A percentile compares a stretch with the other conserved stretches of the same genome.
Evolutionary conservation across 2,888 invertebrate genomes (phyloP).

Genomic region (Andrena haemorrhoa): DNA sequence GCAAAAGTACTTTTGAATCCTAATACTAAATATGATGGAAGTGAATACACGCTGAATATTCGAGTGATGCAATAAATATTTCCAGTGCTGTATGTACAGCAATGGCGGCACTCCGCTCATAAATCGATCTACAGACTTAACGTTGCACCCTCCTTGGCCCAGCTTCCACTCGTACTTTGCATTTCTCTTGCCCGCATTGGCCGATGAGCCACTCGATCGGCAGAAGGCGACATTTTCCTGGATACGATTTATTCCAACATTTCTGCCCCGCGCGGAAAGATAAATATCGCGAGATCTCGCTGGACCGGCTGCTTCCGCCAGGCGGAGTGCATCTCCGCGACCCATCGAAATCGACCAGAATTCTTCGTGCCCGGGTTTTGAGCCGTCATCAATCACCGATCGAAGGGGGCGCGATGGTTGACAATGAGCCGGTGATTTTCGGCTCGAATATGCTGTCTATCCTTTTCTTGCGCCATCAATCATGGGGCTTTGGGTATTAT

Average conservation of each 20-base stretch:
- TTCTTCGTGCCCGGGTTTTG: constrained; percentile 24
- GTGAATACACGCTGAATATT: too few relatives aligned
- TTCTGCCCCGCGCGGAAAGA: not conserved
- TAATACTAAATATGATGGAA: too few relatives aligned
- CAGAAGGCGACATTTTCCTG: not conserved
- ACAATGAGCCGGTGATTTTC: constrained; percentile 46
- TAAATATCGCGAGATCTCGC: not conserved
- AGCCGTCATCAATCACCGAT: constrained; percentile 59
- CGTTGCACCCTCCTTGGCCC: not conserved
- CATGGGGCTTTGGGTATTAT: constrained; percentile 40
- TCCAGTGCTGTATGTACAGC: too few relatives aligned
- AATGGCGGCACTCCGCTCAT: not conserved
- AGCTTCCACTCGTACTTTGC: not conserved
- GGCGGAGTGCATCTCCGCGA: constrained; percentile 5
- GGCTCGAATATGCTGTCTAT: constrained; percentile 31
- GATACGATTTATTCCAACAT: constrained; percentile 3
- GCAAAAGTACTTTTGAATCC: too few relatives aligned
- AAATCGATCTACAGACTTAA: not conserved
- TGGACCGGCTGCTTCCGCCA: not conserved
- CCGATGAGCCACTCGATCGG: not conserved
- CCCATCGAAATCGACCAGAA: constrained; percentile 1
- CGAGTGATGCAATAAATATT: too few relatives aligned
- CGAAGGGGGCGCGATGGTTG: constrained; percentile 19
- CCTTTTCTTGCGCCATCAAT: constrained; percentile 60
- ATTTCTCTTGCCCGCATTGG: not conserved